Evolutionary conservation across 2,797 vertebrate species (phyloP).

Genomic region (Bovichtus variegatus): DNA sequence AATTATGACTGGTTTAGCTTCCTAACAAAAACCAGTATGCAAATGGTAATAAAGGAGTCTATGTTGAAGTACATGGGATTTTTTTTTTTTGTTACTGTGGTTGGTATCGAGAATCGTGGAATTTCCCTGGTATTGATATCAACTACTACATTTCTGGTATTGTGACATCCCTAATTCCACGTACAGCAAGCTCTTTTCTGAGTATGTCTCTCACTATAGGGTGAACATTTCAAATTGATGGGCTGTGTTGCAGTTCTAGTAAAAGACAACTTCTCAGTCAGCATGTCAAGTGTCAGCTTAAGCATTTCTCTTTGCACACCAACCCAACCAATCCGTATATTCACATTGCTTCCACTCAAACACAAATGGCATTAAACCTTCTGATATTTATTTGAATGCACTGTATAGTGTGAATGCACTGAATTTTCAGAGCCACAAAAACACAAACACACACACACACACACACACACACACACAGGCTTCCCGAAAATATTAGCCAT

Average conservation of each 20-base stretch:
- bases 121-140: too few relatives aligned
- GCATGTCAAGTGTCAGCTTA: slow-evolving; percentile 54
- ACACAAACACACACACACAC: slow-evolving; percentile 3
- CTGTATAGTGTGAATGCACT: background rate
- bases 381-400: slow-evolving; percentile 44
- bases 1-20: too few relatives aligned
- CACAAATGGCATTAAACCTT: slow-evolving; percentile 38
- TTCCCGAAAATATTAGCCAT: too few relatives aligned
- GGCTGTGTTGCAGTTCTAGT: slow-evolving; percentile 20
- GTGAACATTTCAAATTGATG: slow-evolving; percentile 30
- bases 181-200: background rate
- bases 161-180: background rate
- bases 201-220: slow-evolving; percentile 10
- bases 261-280: slow-evolving; percentile 52
- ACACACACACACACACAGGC: background rate
- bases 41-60: too few relatives aligned
- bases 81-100: too few relatives aligned
- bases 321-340: slow-evolving; percentile 37
- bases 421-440: slow-evolving; percentile 4
- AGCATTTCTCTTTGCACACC: slow-evolving; percentile 46
- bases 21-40: too few relatives aligned
- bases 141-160: too few relatives aligned
- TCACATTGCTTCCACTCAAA: slow-evolving; percentile 22
- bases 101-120: too few relatives aligned
- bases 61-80: too few relatives aligned